These are phyloP conservation scores for Telmatochromis sp. DNA, from an alignment of 2,113 vertebrate genomes.

Conservation along the genomic window DNA sequence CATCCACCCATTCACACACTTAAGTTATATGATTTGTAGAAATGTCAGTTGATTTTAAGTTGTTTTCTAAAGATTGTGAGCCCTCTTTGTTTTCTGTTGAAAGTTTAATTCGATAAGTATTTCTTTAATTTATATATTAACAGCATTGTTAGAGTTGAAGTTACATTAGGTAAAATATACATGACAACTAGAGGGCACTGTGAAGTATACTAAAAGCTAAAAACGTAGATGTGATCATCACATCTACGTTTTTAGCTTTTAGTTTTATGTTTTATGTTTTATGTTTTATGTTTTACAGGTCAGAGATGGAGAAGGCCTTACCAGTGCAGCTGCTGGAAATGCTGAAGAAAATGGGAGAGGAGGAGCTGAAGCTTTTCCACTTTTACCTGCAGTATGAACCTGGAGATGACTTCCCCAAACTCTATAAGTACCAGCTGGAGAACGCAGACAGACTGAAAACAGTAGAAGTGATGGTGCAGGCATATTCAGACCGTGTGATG, in stretches of 20 bases:
- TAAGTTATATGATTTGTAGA: neutral
- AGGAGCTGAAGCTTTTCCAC: neutral
- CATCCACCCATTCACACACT: neutral
- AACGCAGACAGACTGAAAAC: neutral
- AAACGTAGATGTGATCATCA: neutral
- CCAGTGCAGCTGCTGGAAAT: neutral
- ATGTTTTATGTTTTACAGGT: neutral
- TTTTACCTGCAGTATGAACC: neutral
- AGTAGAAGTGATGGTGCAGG: neutral
- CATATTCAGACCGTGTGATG: neutral
- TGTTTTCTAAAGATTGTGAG: neutral
- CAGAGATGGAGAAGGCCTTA: neutral
- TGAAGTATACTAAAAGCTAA: neutral
- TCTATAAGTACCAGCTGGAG: neutral
- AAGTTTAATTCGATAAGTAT: neutral
- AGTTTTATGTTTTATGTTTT: no score
- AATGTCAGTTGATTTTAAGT: neutral
- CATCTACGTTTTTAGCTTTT: no score
- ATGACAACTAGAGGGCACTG: neutral
- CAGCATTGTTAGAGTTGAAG: neutral
- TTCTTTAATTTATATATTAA: neutral
- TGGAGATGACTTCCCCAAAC: neutral
- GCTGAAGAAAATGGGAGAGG: neutral
- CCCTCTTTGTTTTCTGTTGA: neutral
- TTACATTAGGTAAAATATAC: neutral